phyloP scores from a whole-genome alignment of 2,113 vertebrate genomes.

The Pteropus alecto region DNA sequence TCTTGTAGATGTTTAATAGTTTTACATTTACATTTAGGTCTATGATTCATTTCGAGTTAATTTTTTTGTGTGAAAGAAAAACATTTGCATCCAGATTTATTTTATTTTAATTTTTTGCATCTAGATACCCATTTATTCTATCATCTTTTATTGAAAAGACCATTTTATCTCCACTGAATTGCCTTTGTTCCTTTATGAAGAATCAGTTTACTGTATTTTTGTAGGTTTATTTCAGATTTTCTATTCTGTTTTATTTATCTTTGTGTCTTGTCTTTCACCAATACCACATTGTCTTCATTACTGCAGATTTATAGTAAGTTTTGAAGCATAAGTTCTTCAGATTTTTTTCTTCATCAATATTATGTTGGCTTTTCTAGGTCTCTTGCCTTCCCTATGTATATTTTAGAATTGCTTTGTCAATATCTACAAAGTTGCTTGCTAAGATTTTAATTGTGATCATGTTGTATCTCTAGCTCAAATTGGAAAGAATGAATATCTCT shows the following conservation, averaged over 20 bases:
- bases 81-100: background rate
- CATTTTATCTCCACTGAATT: background rate
- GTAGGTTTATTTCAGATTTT: background rate
- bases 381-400: background rate
- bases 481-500: background rate
- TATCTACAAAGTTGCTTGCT: background rate
- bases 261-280: background rate
- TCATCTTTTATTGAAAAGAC: background rate
- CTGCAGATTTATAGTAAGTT: background rate
- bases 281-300: background rate
- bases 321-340: background rate
- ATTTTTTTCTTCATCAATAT: background rate
- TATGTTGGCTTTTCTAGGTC: background rate
- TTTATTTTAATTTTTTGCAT: background rate
- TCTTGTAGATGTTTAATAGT: background rate
- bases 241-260: background rate
- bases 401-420: background rate
- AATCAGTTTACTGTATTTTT: background rate
- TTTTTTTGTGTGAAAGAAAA: background rate
- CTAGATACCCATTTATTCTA: background rate
- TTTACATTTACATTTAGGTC: background rate
- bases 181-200: background rate
- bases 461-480: background rate
- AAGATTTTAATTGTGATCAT: background rate
- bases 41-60: background rate